A percentile compares a stretch with the other conserved stretches of the same genome.
Conservation (phyloP, 2,888 invertebrate genomes). For the Julus scandinavius region DNA sequence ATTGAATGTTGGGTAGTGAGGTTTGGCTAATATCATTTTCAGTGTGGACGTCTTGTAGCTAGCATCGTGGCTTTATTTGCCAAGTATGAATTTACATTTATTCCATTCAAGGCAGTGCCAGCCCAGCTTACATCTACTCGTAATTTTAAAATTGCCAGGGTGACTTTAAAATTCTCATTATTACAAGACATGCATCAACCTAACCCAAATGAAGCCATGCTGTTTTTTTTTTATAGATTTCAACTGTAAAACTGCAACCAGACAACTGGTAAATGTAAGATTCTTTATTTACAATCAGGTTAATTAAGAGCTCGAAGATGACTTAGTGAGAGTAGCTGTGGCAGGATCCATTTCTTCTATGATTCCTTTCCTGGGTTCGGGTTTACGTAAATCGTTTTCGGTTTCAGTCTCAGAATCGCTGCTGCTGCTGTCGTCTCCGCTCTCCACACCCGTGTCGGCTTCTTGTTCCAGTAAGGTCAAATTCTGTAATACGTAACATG, state of each 20-base stretch:
- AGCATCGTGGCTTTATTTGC: no score
- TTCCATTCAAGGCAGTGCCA: no score
- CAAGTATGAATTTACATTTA: no score
- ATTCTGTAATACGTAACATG: not conserved
- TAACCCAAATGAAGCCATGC: no score
- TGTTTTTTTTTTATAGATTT: no score
- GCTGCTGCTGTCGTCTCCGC: not conserved
- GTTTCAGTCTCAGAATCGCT: not conserved
- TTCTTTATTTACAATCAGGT: not conserved
- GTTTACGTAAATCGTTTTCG: not conserved
- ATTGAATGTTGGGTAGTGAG: no score
- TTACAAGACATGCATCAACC: no score
- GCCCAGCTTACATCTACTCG: no score
- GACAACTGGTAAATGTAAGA: not conserved
- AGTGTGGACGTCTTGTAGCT: no score
- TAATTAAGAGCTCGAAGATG: not conserved
- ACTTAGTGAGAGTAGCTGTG: not conserved
- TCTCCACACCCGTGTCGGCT: not conserved
- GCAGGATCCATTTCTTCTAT: not conserved
- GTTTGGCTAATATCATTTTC: no score
- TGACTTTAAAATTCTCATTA: no score
- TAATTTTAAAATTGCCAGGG: no score
- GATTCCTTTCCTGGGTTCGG: not conserved
- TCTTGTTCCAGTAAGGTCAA: conserved; percentile 3
- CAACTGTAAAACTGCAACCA: not conserved